Evolutionary conservation across 2,888 invertebrate genomes (phyloP), one percentile per base, ranked within the genome.

Genomic region (Caenorhabditis sp.): DNA sequence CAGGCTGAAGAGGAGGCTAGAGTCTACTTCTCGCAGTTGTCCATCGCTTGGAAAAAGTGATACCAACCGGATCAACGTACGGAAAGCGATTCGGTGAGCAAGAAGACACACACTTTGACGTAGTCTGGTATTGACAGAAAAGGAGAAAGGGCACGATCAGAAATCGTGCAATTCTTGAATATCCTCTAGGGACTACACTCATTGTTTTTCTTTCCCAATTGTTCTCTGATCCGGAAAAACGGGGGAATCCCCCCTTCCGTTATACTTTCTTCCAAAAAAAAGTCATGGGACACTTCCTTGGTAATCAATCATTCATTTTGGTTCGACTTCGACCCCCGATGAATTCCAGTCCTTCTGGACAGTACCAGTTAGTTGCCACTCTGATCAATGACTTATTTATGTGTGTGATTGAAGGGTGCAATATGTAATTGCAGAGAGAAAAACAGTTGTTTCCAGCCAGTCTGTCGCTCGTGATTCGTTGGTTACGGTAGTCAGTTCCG

Each of bases 1-100:
- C 68, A 75, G 75, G 61, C 66, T 27, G 75, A 75, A 37, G 61
- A 68, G 48, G 75, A 75, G 62, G 68, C 75, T 46, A 53, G 39
- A 55, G 68, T 68, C 43, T 75, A 75, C 62, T 75, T 75, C 43
- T 43, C 61, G n/a, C 75, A 75, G 39, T 41, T 75, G 50, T 55
- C 68, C 13, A 27, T 13, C 5, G 75, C 75, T 6, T 75, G 75
- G 75, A 68, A 68, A 48, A 46, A 61, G 22, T 71, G 50, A 48
- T 1, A n/a, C n/a, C 8, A 56, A n/a, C n/a, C n/a, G n/a, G n/a
- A n/a, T n/a, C n/a, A n/a, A n/a, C n/a, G n/a, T n/a, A n/a, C n/a
- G n/a, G n/a, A n/a, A n/a, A n/a, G n/a, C n/a, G n/a, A n/a, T n/a
- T n/a, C n/a, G n/a, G n/a, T n/a, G n/a, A n/a, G n/a, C n/a, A n/a